A percentile compares a stretch with the other conserved stretches of the same genome.
Evolutionary conservation across 1,140 invertebrate genomes (phyloP).

Genomic region (Neotoxoptera formosana): DNA sequence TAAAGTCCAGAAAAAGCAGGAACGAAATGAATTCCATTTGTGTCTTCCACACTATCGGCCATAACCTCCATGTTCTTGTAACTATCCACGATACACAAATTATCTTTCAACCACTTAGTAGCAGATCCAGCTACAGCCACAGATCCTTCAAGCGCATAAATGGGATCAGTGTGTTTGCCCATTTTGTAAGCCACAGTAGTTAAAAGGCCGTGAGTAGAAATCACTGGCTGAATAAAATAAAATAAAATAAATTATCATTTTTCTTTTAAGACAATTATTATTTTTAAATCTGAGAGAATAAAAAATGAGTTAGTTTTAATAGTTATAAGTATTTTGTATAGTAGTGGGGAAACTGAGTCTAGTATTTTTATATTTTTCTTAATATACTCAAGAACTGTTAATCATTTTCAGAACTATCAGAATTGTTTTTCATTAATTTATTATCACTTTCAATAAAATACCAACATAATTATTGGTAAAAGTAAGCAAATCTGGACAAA

Average conservation of each 20-base stretch:
- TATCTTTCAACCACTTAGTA: conserved; percentile 74
- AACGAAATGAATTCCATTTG: conserved; percentile 89
- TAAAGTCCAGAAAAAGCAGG: conserved; percentile 94
- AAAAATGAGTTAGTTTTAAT: neutral
- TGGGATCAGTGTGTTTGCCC: conserved; percentile 76
- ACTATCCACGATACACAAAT: conserved; percentile 69
- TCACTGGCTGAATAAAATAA: conserved; percentile 70
- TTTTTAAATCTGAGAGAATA: neutral
- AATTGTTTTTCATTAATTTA: neutral
- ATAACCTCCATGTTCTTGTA: conserved; percentile 70
- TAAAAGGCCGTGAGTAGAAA: conserved; percentile 87
- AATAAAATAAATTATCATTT: too few relatives aligned
- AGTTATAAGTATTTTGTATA: too few relatives aligned
- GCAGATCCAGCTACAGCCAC: conserved; percentile 88
- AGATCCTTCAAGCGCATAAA: conserved; percentile 92
- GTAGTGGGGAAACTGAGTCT: neutral
- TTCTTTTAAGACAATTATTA: neutral
- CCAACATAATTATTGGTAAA: neutral
- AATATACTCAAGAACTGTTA: too few relatives aligned
- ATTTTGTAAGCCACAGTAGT: conserved; percentile 95
- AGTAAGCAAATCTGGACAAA: neutral
- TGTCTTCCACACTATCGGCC: conserved; percentile 70
- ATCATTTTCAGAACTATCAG: neutral
- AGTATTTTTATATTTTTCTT: neutral
- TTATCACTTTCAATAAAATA: neutral